A percentile compares a stretch with the other conserved stretches of the same genome.
Conservation (phyloP, 1,140 invertebrate genomes). For the Caenorhabditis brenneri region DNA sequence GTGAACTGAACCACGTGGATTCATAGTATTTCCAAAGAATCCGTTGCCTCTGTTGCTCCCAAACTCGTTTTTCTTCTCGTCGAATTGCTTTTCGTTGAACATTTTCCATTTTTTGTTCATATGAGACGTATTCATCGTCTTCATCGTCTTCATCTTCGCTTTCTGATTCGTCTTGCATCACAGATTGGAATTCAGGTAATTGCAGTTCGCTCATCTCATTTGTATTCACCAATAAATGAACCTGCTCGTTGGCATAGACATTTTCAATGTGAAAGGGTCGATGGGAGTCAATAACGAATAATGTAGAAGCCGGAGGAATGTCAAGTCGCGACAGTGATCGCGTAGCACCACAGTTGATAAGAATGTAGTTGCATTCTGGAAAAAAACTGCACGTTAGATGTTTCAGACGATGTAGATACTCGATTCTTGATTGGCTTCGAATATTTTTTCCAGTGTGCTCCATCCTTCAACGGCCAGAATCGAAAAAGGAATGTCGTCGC, state of each 20-base stretch:
- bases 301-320: not conserved
- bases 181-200: not conserved
- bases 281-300: conserved; percentile 26
- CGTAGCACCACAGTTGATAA: conserved; percentile 45
- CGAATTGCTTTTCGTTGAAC: not conserved
- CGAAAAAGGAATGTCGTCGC: not conserved
- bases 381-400: not conserved
- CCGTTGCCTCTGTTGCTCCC: conserved; percentile 11
- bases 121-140: not conserved
- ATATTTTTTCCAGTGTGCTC: not conserved
- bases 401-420: not conserved
- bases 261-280: conserved; percentile 30
- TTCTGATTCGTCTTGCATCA: conserved; percentile 6
- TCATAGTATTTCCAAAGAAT: conserved; percentile 47
- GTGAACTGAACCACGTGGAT: conserved; percentile 31
- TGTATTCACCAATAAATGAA: not conserved
- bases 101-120: conserved; percentile 20
- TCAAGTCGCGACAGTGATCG: conserved; percentile 6
- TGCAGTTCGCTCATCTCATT: conserved; percentile 6
- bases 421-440: not conserved
- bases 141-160: conserved; percentile 19
- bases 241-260: not conserved
- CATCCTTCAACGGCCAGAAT: conserved; percentile 5
- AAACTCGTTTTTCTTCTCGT: conserved; percentile 9
- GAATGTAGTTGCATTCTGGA: conserved; percentile 12